Conservation (phyloP, 37 sponge, comb jelly and placozoan species). For the Amphimedon queenslandica region DNA sequence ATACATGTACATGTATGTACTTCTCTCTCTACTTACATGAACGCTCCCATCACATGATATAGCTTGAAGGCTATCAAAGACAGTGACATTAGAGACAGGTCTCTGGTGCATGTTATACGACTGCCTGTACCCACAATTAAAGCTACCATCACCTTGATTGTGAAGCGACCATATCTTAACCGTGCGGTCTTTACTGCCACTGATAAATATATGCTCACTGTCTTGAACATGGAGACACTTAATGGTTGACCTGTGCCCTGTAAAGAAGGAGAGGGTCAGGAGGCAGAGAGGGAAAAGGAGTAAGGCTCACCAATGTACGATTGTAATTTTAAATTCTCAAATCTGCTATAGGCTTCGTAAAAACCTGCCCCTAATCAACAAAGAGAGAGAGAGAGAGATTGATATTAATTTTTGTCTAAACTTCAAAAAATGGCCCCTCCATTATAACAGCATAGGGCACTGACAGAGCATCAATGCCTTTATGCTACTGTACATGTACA, state of each 20-base stretch:
- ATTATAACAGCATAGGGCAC: too few relatives aligned
- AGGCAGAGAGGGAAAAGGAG: neutral
- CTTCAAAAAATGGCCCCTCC: too few relatives aligned
- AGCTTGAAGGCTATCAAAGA: constrained; percentile 23
- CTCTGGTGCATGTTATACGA: constrained; percentile 71
- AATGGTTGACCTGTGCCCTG: constrained; percentile 72
- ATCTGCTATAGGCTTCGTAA: neutral
- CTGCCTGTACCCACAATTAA: neutral
- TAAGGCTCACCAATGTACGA: constrained; percentile 17
- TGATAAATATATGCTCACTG: constrained; percentile 74
- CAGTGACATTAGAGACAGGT: constrained; percentile 38
- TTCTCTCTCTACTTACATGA: constrained; percentile 75
- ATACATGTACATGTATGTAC: too few relatives aligned
- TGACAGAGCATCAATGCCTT: too few relatives aligned
- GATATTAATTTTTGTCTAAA: neutral
- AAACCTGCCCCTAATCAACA: neutral
- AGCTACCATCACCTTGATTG: constrained; percentile 58
- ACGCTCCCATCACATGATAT: constrained; percentile 68
- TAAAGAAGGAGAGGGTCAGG: neutral
- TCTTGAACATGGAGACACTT: constrained; percentile 39
- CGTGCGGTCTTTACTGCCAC: constrained; percentile 82
- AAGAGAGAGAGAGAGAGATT: neutral
- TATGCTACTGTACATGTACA: too few relatives aligned
- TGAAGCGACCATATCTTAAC: constrained; percentile 82
- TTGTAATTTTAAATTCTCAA: constrained; percentile 24